Percentiles rank a stretch among this genome's conserved stretches.
Conservation (phyloP, 2,797 vertebrate species). For the Gymnoscopelus braueri region DNA sequence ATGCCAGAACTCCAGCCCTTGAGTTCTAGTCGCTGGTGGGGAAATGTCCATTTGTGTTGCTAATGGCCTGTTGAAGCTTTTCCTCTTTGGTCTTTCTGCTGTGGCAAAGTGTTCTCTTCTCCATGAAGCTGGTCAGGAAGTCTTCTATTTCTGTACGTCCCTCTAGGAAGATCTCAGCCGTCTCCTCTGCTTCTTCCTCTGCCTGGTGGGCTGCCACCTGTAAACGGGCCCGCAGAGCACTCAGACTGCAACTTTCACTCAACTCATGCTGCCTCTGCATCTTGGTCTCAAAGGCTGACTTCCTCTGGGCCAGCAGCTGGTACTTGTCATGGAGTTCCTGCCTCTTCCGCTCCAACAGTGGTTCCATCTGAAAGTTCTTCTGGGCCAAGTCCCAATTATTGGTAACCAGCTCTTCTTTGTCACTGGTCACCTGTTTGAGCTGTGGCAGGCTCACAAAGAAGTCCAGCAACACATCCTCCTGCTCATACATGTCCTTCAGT, state of each 20-base stretch:
- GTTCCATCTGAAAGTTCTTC: conserved; percentile 94
- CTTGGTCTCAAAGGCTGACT: conserved; percentile 92
- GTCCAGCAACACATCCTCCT: conserved; percentile 89
- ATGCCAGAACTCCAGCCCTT: conserved; percentile 51
- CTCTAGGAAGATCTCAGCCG: conserved; percentile 95
- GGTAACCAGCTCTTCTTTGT: conserved; percentile 92
- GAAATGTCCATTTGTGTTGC: conserved; percentile 86
- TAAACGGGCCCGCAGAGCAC: conserved; percentile 92
- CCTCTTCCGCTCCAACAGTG: conserved; percentile 91
- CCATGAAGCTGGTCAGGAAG: conserved; percentile 95
- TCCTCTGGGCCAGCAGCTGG: conserved; percentile 93
- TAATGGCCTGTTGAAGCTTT: conserved; percentile 94
- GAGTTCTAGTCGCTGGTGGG: conserved; percentile 85
- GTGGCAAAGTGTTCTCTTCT: conserved; percentile 97
- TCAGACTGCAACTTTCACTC: conserved; percentile 97
- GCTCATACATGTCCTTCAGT: conserved; percentile 91
- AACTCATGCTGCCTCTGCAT: conserved; percentile 97
- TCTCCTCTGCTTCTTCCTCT: conserved; percentile 96
- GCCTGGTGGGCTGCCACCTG: conserved; percentile 98
- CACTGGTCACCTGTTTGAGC: conserved; percentile 89
- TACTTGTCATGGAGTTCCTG: conserved; percentile 93
- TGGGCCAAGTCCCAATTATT: conserved; percentile 94
- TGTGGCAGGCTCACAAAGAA: conserved; percentile 92
- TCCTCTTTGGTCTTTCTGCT: conserved; percentile 99
- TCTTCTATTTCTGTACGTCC: conserved; percentile 95